Conservation (phyloP, 2,888 invertebrate species). For the Agrotis puta region DNA sequence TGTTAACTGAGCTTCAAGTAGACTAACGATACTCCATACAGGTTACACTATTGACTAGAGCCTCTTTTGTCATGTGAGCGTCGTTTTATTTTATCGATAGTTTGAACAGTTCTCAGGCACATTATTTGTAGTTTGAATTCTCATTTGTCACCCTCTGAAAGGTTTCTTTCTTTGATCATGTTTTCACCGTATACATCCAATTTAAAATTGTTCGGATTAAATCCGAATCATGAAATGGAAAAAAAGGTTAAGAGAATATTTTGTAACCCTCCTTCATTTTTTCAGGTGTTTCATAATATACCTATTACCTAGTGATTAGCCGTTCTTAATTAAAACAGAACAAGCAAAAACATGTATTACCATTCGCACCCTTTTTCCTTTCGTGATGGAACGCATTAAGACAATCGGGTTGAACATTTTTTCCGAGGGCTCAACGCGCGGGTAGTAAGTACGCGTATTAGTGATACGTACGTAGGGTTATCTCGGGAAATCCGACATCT, state of each 20-base stretch:
- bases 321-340: slow-evolving; percentile 38
- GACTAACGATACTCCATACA: slow-evolving; percentile 54
- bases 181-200: neutral
- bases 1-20: slow-evolving; percentile 65
- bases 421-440: slow-evolving; percentile 33
- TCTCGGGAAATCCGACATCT: slow-evolving; percentile 76
- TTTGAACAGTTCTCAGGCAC: slow-evolving; percentile 1
- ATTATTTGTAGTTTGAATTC: slow-evolving; percentile 18
- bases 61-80: slow-evolving; percentile 28
- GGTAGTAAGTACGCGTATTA: slow-evolving; percentile 58
- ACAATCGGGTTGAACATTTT: slow-evolving; percentile 58
- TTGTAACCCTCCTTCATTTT: neutral
- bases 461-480: slow-evolving; percentile 66
- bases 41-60: slow-evolving; percentile 32
- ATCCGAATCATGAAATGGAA: neutral
- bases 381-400: slow-evolving; percentile 61
- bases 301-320: no score
- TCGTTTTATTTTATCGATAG: slow-evolving; percentile 36
- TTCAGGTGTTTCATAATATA: neutral
- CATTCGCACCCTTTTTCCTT: slow-evolving; percentile 51
- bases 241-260: neutral
- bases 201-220: neutral
- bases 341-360: slow-evolving; percentile 21
- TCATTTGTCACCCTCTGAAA: neutral
- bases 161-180: neutral